Conservation (phyloP, 2,888 invertebrate species). For the Trachelus troglodyta region DNA sequence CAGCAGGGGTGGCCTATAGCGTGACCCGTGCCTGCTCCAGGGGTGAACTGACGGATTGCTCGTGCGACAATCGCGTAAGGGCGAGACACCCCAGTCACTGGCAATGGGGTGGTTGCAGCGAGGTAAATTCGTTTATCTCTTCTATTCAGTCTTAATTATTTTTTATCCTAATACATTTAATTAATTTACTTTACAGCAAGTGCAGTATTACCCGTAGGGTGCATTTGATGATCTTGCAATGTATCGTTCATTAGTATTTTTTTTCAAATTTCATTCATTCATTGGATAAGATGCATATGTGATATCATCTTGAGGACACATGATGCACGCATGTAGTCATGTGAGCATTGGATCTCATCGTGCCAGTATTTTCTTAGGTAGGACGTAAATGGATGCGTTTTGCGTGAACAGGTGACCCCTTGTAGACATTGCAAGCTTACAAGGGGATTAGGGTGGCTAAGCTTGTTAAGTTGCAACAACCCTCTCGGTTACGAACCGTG, state of each 20-base stretch:
- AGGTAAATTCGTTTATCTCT: slow-evolving; percentile 68
- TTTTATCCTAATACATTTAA: too few relatives aligned
- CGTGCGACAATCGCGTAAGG: slow-evolving; percentile 85
- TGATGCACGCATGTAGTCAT: too few relatives aligned
- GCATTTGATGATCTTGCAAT: too few relatives aligned
- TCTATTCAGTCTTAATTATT: background rate
- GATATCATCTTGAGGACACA: too few relatives aligned
- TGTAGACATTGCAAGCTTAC: slow-evolving; percentile 66
- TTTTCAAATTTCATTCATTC: too few relatives aligned
- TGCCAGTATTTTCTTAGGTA: slow-evolving; percentile 10
- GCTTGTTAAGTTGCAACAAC: slow-evolving; percentile 66
- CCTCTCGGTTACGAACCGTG: slow-evolving; percentile 26
- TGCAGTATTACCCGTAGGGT: too few relatives aligned
- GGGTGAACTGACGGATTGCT: slow-evolving; percentile 88
- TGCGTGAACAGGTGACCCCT: slow-evolving; percentile 66
- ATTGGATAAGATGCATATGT: too few relatives aligned
- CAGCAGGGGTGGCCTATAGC: slow-evolving; percentile 90
- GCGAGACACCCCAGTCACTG: slow-evolving; percentile 77
- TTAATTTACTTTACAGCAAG: too few relatives aligned
- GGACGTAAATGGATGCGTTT: slow-evolving; percentile 63
- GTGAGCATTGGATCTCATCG: too few relatives aligned
- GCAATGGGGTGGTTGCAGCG: slow-evolving; percentile 96
- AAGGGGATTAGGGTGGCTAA: slow-evolving; percentile 65
- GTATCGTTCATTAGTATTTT: too few relatives aligned
- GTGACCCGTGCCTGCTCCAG: slow-evolving; percentile 89